Conservation (phyloP, 30 jellyfish, hydroid and myxozoan genomes). For the Euphysa ruthae region DNA sequence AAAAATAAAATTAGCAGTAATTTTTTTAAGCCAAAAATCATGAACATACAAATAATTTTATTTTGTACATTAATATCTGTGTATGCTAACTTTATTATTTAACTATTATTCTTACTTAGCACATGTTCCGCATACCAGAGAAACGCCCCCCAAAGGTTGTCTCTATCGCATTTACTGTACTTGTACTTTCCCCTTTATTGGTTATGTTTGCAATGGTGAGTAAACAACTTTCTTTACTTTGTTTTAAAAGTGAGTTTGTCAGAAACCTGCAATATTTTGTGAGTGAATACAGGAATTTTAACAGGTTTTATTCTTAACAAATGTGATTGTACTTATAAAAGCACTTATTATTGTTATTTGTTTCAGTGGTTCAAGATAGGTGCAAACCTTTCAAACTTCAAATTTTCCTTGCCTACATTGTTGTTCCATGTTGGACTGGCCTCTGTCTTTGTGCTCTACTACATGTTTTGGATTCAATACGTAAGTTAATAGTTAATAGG, state of each 20-base stretch:
- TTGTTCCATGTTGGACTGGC: slow-evolving; percentile 86
- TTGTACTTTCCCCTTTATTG: slow-evolving; percentile 59
- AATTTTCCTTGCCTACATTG: slow-evolving; percentile 50
- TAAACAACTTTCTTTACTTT: background rate
- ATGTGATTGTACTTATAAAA: too few species aligned
- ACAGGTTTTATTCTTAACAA: too few species aligned
- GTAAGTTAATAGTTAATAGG: too few species aligned
- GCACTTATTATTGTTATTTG: background rate
- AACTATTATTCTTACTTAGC: slow-evolving; percentile 32
- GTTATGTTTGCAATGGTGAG: slow-evolving; percentile 82
- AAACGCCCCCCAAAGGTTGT: slow-evolving; percentile 76
- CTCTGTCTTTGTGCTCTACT: slow-evolving; percentile 64
- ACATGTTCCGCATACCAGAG: slow-evolving; percentile 93
- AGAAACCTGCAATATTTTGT: background rate
- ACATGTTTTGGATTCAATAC: slow-evolving; percentile 72
- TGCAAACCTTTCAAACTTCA: slow-evolving; percentile 69
- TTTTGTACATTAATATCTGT: too few species aligned
- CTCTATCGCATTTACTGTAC: slow-evolving; percentile 73
- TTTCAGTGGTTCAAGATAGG: slow-evolving; percentile 83
- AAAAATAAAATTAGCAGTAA: too few species aligned
- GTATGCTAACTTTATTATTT: background rate
- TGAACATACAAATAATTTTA: background rate
- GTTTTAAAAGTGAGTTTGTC: background rate
- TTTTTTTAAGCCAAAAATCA: background rate
- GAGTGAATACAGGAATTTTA: too few species aligned